A percentile compares a stretch with the other conserved stretches of the same genome.
Conservation (phyloP, 2,888 invertebrate species). For the Drosophila mettleri region DNA sequence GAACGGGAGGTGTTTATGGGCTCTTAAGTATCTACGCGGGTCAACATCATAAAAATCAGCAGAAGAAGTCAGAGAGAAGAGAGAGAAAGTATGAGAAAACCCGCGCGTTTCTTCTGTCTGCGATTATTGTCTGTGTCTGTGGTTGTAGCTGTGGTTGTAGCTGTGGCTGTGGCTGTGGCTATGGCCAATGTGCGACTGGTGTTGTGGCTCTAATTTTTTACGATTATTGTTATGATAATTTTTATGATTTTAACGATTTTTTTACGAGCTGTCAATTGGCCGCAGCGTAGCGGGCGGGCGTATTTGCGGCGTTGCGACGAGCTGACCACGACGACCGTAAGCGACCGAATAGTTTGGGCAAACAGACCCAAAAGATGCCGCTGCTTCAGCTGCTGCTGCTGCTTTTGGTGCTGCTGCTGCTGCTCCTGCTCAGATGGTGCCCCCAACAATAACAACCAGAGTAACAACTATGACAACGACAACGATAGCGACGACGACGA, state of each 20-base stretch:
- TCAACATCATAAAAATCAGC: constrained; percentile 52
- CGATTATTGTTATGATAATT: constrained; percentile 84
- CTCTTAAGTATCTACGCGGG: constrained; percentile 54
- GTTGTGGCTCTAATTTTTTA: constrained; percentile 77
- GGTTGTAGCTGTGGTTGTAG: constrained; percentile 43
- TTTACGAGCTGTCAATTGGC: constrained; percentile 82
- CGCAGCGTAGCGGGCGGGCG: constrained; percentile 27
- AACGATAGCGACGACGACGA: neutral
- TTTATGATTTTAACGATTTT: constrained; percentile 81
- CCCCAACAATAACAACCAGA: constrained; percentile 33
- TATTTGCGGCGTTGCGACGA: constrained; percentile 49
- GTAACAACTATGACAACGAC: constrained; percentile 21
- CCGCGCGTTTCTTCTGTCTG: constrained; percentile 47
- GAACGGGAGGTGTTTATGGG: constrained; percentile 42
- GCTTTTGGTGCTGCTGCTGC: constrained; percentile 33
- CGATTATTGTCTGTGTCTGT: constrained; percentile 31
- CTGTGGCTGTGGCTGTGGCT: constrained; percentile 47
- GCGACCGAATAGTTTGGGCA: constrained; percentile 64
- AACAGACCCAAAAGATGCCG: constrained; percentile 52
- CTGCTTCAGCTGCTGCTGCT: constrained; percentile 41
- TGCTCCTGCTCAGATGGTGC: constrained; percentile 31
- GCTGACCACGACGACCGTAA: constrained; percentile 74
- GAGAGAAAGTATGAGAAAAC: constrained; percentile 17
- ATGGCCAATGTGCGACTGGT: constrained; percentile 68
- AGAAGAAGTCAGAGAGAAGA: constrained; percentile 3